Base-by-base conservation (phyloP, 1,140 invertebrate species). In the Dreissena rostriformis region DNA sequence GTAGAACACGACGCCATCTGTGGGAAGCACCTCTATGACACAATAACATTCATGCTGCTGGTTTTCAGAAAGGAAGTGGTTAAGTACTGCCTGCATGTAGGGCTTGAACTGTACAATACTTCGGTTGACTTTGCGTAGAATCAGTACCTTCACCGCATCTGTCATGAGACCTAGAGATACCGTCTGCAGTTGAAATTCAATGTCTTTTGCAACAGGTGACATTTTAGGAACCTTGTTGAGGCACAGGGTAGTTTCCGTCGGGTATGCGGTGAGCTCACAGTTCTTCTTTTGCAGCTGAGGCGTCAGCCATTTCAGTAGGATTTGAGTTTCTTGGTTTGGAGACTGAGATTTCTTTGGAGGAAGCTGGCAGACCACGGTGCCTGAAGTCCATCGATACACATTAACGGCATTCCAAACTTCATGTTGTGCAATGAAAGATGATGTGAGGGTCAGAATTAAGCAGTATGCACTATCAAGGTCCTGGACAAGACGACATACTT, bases 101-200 rank as follows among this genome's bases (percentile, higher is more conserved):
- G 15, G 11, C 68, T 79, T 79, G 29, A 79, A 79, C 22, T 79
- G 24, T 10, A 79, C 67, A 17, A 79, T 29, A 29, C 57, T 66
- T 29, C 77, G 51, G 52, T 79, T 51, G 8, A 79, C 67, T 61
- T 79, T 71, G 11, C 77, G 77, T 11, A 79, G 12, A 57, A 79
- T 55, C 15, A 79, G 39, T 1, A 79, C 65, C 39, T 79, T 79
- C 4, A 79, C 77, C 22, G 70, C 26, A 29, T 70, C 68, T n/a
- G 51, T 26, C 0, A 53, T 26, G 12, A 71, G 22, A 24, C 52
- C 53, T 24, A 29, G 77, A 17, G 77, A 71, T n/a, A 68, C 70
- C 0, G 77, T 71, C 52, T 79, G 65, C 19, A 79, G 77, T 49
- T 67, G n/a, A 22, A 79, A 79, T 71, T 79, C 77, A 29, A 79